Percentiles rank a stretch among this genome's conserved stretches.
phyloP scores from a whole-genome alignment of 2,113 vertebrate genomes.

The Malurus cyaneus region DNA sequence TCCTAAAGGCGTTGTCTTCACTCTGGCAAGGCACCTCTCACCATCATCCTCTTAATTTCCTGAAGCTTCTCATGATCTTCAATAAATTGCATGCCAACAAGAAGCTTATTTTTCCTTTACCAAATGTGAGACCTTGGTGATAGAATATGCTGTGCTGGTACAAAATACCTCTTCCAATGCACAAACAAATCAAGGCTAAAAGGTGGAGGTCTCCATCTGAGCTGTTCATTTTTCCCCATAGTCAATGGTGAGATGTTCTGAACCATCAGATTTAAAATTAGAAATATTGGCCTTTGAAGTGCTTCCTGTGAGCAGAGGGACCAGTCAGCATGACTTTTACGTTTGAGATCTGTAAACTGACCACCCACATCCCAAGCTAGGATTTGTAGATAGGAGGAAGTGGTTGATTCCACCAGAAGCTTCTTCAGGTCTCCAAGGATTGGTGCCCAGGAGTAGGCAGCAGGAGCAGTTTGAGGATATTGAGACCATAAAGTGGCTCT shows the following conservation, averaged over 20 bases:
- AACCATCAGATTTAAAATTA: neutral
- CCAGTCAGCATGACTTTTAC: neutral
- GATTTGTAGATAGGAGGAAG: neutral
- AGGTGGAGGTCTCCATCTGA: neutral
- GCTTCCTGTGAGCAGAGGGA: neutral
- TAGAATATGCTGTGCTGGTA: neutral
- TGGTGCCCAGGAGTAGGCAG: neutral
- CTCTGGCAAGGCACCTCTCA: neutral
- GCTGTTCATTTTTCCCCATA: neutral
- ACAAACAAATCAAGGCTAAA: neutral
- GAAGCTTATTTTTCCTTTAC: neutral
- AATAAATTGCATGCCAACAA: neutral
- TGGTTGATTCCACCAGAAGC: neutral
- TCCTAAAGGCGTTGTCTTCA: neutral
- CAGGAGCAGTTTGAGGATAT: accelerated
- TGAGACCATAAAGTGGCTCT: neutral
- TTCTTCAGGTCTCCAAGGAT: neutral
- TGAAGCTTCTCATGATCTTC: neutral
- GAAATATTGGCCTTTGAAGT: neutral
- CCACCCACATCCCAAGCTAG: neutral
- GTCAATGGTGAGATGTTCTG: neutral
- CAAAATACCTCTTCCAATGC: neutral
- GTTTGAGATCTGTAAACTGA: neutral
- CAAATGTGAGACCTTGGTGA: neutral
- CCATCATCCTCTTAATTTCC: neutral